Evolutionary conservation across 2,797 vertebrate species (phyloP), one percentile per base, ranked within the genome.

Genomic region (Euphonia xanthogaster): DNA sequence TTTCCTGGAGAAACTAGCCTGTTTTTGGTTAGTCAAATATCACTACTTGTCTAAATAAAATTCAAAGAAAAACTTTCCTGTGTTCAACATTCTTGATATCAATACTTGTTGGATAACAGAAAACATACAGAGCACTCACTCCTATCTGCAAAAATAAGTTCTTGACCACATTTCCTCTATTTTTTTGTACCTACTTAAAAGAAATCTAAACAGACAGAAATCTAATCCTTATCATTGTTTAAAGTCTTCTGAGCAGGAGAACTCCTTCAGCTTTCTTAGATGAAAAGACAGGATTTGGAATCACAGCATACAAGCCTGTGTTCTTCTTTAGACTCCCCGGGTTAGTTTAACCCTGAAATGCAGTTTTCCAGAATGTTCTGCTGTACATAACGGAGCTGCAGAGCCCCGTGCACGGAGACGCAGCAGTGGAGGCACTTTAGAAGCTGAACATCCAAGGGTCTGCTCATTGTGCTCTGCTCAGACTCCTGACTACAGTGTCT

Each of bases 181-280:
- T 81, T 90, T 91, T 55, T 90, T 81, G 51, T 61, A 55, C 50
- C 33, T 79, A 63, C 53, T 85, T 88, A 47, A 88, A 95, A 81
- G 73, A 94, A 82, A 90, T 76, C 37, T 42, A 66, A 82, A 86
- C 78, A 92, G 89, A 79, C 48, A 89, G 44, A 88, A 31, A 61
- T 47, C 45, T 73, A 94, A 67, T 51, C 65, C 80, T 86, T 79
- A 90, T 92, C 23, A 60, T 53, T 86, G 39, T 48, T 92, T 84
- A 73, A 94, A 60, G 24, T 87, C 83, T 89, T 96, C 86, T 53
- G 77, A 91, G 84, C 63, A 50, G 84, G 40, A 94, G 88, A 83
- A 74, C 37, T 76, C 74, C 37, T 93, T 96, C 88, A 57, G 57
- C 77, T 90, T 93, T 74, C 86, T 85, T 44, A 82, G 93, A 85